phyloP scores from a whole-genome alignment of 2,888 invertebrate genomes.

The Lasiommata megera region DNA sequence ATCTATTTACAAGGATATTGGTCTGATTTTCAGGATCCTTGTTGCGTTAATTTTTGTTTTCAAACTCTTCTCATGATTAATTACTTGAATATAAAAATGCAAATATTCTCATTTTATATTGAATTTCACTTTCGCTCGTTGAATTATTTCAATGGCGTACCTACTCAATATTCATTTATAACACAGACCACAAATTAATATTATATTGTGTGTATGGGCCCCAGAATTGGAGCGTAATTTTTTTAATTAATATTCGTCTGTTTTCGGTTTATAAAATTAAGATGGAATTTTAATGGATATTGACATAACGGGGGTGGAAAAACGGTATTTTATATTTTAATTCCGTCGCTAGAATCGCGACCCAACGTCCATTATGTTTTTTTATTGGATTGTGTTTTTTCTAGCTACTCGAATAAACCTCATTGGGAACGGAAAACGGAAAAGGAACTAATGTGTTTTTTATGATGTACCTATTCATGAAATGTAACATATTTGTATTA shows the following conservation, averaged over 20 bases:
- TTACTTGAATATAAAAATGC: no score
- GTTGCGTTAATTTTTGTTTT: no score
- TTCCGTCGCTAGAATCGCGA: conserved; percentile 2
- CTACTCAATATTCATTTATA: background rate
- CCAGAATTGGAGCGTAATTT: conserved; percentile 25
- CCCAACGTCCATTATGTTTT: conserved; percentile 12
- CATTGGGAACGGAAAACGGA: no score
- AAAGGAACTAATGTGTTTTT: no score
- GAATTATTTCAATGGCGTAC: background rate
- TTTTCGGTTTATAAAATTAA: conserved; percentile 26
- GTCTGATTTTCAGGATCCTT: no score
- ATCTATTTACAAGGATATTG: no score
- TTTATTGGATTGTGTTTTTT: background rate
- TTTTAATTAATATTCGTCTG: conserved; percentile 32
- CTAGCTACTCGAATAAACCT: background rate
- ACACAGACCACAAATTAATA: conserved; percentile 4
- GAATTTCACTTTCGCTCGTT: background rate
- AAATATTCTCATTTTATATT: background rate
- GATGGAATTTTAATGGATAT: conserved; percentile 27
- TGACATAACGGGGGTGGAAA: conserved; percentile 25
- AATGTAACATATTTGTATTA: no score
- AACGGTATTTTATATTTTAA: conserved; percentile 26
- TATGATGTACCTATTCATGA: no score
- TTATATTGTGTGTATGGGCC: conserved; percentile 1
- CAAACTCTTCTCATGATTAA: no score